phyloP scores from a whole-genome alignment of 2,797 vertebrate genomes.

The Garrulus glandarius region DNA sequence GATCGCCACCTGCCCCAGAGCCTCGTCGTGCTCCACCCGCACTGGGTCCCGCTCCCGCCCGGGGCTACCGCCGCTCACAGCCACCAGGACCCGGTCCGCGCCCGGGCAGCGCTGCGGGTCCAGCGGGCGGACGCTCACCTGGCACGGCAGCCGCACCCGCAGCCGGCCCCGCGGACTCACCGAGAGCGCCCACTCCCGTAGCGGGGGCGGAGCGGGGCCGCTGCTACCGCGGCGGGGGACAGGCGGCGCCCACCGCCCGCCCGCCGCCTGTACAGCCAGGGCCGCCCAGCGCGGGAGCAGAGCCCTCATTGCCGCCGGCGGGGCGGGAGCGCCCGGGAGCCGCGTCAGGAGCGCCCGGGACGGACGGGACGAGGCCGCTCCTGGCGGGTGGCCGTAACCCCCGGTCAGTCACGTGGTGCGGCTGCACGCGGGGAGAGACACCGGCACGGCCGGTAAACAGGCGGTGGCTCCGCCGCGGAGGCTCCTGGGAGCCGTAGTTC shows the following conservation, averaged over 20 bases:
- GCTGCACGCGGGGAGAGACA: not conserved
- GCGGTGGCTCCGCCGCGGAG: not conserved
- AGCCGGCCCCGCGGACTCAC: constrained; percentile 84
- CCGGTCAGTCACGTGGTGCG: not conserved
- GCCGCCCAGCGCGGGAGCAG: not conserved
- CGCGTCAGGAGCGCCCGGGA: not conserved
- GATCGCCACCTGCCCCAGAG: constrained; percentile 76
- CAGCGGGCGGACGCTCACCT: constrained; percentile 79
- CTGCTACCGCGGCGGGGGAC: constrained; percentile 65
- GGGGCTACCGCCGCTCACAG: constrained; percentile 60
- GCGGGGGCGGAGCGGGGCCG: not conserved
- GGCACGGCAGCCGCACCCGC: constrained; percentile 79
- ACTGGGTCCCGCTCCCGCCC: constrained; percentile 73
- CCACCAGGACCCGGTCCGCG: constrained; percentile 81
- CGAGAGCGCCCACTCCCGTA: constrained; percentile 74
- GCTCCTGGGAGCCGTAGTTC: constrained; percentile 58
- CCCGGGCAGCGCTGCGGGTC: constrained; percentile 82
- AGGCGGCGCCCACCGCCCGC: constrained; percentile 77
- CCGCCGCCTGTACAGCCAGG: not conserved
- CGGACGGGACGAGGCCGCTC: not conserved
- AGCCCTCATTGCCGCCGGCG: not conserved
- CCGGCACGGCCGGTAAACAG: not conserved
- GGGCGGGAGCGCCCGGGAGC: no score
- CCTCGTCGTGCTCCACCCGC: constrained; percentile 80
- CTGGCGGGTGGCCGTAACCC: not conserved